Evolutionary conservation across 2,888 invertebrate species (phyloP), one percentile per base, ranked within the genome.

Genomic region (Eulithis testata): DNA sequence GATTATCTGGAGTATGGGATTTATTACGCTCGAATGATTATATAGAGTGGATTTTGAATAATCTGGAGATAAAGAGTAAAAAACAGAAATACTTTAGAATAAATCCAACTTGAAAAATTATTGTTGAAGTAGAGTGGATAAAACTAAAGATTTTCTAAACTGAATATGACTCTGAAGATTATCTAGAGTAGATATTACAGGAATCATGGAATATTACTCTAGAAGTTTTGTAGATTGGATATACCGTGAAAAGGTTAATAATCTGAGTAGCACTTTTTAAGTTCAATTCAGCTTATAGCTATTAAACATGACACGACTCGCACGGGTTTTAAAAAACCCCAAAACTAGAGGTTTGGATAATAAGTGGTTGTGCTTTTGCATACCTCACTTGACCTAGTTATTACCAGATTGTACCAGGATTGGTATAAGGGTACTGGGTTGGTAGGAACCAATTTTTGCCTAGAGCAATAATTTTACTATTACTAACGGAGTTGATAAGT

Each of bases 381-480:
- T 77, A 75, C 65, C n/a, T 14, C 31, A 12, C 72, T 52, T 67
- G 72, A 71, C 60, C 44, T 61, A 55, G 45, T 45, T 56, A 31
- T 47, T 31, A 49, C 21, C 9, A 37, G n/a, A 40, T 51, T 4
- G 36, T 31, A 36, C 31, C 52, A 36, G 40, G 8, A 40, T 40
- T 8, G 37, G 36, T 37, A 8, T 11, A 37, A 21, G 9, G 8
- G 11, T 31, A 44, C 12, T 11, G 52, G 65, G 50, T 51, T 56
- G 63, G 65, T 60, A 54, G 44, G 66, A 65, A 31, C 58, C 66
- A 69, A 73, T 70, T 68, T 70, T 85, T 86, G 84, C 80, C 66
- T 76, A 71, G 76, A 75, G 85, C 82, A 83, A 80, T 83, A 76
- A 66, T 76, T 80, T 79, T 78, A 77, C 74, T 75, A 71, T 74